Conservation (phyloP, 2,797 vertebrate genomes). For the Apodemus agrarius region DNA sequence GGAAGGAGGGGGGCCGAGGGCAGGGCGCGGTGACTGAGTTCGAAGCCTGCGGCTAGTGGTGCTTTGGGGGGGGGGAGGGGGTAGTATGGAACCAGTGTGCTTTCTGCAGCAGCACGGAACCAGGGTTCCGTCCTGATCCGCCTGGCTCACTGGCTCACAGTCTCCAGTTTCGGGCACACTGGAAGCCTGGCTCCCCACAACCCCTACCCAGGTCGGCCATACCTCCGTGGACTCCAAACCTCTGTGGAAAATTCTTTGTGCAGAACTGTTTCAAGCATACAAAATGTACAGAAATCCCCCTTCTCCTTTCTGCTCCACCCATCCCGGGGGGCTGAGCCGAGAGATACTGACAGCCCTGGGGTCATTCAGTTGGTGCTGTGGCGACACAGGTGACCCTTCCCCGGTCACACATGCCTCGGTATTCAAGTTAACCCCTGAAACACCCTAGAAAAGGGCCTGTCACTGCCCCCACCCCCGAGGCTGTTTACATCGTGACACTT, state of each 20-base stretch:
- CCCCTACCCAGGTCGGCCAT: neutral
- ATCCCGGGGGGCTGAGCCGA: neutral
- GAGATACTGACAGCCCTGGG: neutral
- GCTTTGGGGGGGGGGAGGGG: no score
- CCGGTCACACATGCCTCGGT: neutral
- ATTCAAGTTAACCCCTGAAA: neutral
- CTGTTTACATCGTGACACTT: neutral
- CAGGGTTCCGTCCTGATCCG: neutral
- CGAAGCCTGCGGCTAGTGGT: neutral
- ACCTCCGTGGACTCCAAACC: neutral
- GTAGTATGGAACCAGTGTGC: neutral
- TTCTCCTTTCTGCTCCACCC: neutral
- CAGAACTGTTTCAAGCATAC: neutral
- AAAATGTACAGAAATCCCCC: neutral
- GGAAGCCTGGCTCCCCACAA: neutral
- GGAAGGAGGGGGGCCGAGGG: neutral
- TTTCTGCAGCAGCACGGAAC: neutral
- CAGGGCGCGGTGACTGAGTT: fast-evolving
- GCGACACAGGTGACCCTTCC: no score
- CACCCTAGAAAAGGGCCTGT: neutral
- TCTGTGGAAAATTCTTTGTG: neutral
- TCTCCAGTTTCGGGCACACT: neutral
- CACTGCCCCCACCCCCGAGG: neutral
- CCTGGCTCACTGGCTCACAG: neutral
- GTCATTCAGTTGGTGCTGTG: neutral